These are phyloP conservation scores for Gallinago stenura DNA, from an alignment of 2,797 vertebrate genomes.

Conservation along the genomic window DNA sequence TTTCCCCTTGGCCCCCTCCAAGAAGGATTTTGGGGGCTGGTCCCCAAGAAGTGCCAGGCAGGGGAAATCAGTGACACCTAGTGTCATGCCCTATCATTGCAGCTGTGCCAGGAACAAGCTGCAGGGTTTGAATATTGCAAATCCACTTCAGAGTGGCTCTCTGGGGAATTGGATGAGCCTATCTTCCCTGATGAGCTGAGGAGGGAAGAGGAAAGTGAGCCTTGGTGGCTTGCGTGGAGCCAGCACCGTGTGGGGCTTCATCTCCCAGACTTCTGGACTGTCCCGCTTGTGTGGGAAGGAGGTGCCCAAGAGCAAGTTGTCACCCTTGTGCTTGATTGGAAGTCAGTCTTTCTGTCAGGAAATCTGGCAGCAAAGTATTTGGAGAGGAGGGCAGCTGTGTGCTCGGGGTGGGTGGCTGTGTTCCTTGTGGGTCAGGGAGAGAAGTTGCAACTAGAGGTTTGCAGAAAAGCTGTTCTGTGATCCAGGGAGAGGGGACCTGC, in stretches of 20 bases:
- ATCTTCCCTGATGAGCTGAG: background rate
- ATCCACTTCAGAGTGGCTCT: background rate
- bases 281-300: background rate
- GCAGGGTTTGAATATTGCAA: background rate
- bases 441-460: background rate
- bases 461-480: background rate
- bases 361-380: background rate
- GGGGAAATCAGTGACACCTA: conserved; percentile 59
- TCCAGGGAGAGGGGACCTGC: background rate
- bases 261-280: background rate
- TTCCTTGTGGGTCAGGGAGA: background rate
- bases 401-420: accelerated
- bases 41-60: background rate
- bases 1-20: accelerated
- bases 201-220: background rate
- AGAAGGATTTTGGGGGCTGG: background rate
- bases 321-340: background rate
- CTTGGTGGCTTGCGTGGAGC: background rate
- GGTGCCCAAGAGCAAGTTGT: background rate
- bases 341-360: background rate
- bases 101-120: background rate
- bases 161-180: background rate
- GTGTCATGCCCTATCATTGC: conserved; percentile 20
- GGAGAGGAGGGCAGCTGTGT: background rate
- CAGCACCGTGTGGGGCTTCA: background rate